Evolutionary conservation across 2,113 vertebrate species (phyloP).

Genomic region (Accipiter cooperii): DNA sequence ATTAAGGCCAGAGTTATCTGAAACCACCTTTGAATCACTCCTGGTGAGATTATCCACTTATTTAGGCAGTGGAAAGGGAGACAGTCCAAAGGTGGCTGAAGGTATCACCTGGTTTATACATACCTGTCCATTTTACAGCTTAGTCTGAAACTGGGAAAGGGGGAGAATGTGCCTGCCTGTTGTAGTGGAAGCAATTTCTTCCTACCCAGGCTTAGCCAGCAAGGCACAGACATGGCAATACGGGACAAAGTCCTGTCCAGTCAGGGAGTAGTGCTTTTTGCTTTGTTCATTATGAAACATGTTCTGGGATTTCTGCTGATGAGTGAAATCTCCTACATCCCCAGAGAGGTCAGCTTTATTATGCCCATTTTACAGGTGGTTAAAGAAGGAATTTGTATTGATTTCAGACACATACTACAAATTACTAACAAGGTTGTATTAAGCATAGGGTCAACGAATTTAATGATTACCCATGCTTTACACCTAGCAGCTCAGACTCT

Average conservation of each 20-base stretch:
- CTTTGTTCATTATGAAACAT: neutral
- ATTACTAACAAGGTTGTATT: neutral
- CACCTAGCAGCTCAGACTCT: neutral
- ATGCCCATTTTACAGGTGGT: neutral
- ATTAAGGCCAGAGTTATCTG: neutral
- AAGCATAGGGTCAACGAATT: neutral
- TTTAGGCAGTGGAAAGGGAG: neutral
- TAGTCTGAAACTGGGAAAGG: neutral
- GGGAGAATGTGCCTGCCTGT: neutral
- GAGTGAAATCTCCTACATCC: neutral
- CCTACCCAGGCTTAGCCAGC: neutral
- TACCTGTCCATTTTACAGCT: neutral
- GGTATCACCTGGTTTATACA: neutral
- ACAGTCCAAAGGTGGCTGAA: neutral
- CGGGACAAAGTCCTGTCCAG: neutral
- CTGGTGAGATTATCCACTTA: neutral
- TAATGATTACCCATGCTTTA: rapidly evolving
- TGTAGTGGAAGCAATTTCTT: neutral
- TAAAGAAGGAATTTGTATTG: neutral
- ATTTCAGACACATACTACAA: neutral
- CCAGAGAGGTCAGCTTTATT: neutral
- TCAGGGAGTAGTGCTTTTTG: neutral
- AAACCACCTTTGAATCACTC: neutral
- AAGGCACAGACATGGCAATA: neutral
- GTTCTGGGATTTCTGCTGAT: neutral